Percentiles rank a stretch among this genome's conserved stretches.
phyloP scores from a whole-genome alignment of 2,113 vertebrate genomes.

The Lepisosteus osseus region DNA sequence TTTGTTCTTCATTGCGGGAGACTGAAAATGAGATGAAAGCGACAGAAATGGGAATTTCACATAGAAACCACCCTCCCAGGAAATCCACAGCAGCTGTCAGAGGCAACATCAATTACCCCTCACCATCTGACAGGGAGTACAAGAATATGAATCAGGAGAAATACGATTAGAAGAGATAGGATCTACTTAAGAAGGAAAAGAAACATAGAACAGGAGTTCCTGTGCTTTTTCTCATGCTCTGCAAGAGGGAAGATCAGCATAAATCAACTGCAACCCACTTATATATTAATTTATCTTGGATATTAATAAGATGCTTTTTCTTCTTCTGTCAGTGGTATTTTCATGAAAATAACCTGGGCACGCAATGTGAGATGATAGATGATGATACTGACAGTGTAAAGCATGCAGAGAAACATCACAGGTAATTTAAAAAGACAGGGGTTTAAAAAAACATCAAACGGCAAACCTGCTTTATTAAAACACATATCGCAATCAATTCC shows the following conservation, averaged over 20 bases:
- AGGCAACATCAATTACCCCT: conserved; percentile 49
- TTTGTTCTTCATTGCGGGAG: too few relatives aligned
- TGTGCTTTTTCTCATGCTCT: conserved; percentile 27
- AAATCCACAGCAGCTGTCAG: conserved; percentile 44
- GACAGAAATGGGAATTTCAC: too few relatives aligned
- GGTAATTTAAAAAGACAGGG: too few relatives aligned
- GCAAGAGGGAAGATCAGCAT: conserved; percentile 14
- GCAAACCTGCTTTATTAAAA: too few relatives aligned
- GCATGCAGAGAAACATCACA: too few relatives aligned
- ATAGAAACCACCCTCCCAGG: conserved; percentile 31
- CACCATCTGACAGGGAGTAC: conserved; percentile 48
- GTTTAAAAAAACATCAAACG: too few relatives aligned
- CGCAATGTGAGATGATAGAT: too few relatives aligned
- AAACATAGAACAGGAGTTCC: conserved; percentile 20
- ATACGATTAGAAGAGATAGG: conserved; percentile 41
- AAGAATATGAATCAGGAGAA: conserved; percentile 40
- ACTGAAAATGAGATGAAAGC: too few relatives aligned
- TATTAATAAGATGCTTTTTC: conserved; percentile 15
- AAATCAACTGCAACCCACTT: conserved; percentile 7
- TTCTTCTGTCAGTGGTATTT: too few relatives aligned
- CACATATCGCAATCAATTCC: too few relatives aligned
- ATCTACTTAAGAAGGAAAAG: conserved; percentile 26
- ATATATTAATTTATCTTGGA: conserved; percentile 24
- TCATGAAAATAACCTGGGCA: too few relatives aligned
- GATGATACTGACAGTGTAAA: too few relatives aligned